Conservation (phyloP, 35 echinoderm and acorn worm species). For the Patiria miniata region DNA sequence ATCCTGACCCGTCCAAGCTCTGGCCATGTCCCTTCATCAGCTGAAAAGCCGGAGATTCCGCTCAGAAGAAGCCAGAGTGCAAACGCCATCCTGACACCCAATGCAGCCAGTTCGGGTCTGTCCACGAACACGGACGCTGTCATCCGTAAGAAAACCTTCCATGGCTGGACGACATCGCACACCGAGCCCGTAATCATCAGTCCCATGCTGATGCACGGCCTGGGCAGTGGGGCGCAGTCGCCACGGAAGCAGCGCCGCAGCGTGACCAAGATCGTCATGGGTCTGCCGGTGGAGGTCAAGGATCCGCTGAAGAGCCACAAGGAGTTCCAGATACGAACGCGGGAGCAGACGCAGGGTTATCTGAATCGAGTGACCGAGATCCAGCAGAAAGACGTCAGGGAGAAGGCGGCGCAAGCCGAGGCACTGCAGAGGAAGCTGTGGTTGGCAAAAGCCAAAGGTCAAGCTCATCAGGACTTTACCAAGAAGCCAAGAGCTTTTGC, state of each 20-base stretch:
- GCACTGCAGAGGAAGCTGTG: constrained; percentile 65
- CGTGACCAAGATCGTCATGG: neutral
- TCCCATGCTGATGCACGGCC: constrained; percentile 88
- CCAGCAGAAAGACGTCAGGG: constrained; percentile 59
- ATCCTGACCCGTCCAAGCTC: constrained; percentile 9
- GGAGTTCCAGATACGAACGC: constrained; percentile 79
- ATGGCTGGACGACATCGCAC: constrained; percentile 84
- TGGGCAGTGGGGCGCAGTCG: constrained; percentile 21
- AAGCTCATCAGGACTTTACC: constrained; percentile 28
- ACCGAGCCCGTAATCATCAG: constrained; percentile 66
- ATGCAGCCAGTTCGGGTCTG: neutral
- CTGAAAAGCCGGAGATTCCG: neutral
- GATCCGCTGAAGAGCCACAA: constrained; percentile 72
- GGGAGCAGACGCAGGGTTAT: constrained; percentile 81
- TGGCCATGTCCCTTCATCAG: constrained; percentile 20
- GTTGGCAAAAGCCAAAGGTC: constrained; percentile 70
- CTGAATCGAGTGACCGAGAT: constrained; percentile 58
- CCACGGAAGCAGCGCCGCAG: neutral
- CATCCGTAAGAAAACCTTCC: constrained; percentile 65
- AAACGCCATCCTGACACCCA: constrained; percentile 7
- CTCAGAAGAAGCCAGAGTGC: constrained; percentile 22
- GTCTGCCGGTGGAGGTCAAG: constrained; percentile 42
- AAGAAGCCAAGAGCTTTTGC: constrained; percentile 40
- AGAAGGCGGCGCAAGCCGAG: constrained; percentile 43
- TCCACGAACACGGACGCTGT: constrained; percentile 9